phyloP scores from a whole-genome alignment of 2,113 vertebrate species.

The Diglossa brunneiventris region DNA sequence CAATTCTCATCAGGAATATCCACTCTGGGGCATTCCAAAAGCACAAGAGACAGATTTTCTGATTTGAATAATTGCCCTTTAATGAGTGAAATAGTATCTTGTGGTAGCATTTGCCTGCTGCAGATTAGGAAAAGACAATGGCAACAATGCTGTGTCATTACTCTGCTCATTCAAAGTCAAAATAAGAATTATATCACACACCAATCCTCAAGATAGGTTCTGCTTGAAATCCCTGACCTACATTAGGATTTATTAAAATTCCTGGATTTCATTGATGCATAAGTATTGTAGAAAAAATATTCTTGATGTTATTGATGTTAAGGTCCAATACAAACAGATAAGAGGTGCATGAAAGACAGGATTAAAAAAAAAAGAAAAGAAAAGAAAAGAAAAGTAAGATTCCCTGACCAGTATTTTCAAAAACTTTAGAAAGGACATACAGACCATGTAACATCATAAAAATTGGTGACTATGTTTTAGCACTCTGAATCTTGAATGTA shows the following conservation, averaged over 20 bases:
- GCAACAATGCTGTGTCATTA: not conserved
- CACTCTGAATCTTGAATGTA: not conserved
- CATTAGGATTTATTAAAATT: not conserved
- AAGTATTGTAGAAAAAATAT: not conserved
- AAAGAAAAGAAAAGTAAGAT: rapidly evolving
- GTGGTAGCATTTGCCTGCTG: not conserved
- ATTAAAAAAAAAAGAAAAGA: not conserved
- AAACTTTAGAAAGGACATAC: not conserved
- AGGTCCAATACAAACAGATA: not conserved
- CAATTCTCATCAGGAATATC: constrained; percentile 33
- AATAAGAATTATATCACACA: not conserved
- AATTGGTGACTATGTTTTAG: not conserved
- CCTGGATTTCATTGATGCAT: not conserved
- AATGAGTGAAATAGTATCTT: not conserved
- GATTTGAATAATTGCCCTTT: constrained; percentile 7
- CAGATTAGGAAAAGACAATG: not conserved
- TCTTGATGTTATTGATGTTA: not conserved
- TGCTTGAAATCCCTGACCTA: not conserved
- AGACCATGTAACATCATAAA: not conserved
- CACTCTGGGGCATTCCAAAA: not conserved
- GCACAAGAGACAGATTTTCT: not conserved
- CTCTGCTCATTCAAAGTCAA: not conserved
- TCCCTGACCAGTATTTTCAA: not conserved
- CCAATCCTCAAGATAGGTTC: not conserved
- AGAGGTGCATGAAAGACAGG: not conserved